phyloP scores from a whole-genome alignment of 2,797 vertebrate genomes.

The Peromyscus aztecus region DNA sequence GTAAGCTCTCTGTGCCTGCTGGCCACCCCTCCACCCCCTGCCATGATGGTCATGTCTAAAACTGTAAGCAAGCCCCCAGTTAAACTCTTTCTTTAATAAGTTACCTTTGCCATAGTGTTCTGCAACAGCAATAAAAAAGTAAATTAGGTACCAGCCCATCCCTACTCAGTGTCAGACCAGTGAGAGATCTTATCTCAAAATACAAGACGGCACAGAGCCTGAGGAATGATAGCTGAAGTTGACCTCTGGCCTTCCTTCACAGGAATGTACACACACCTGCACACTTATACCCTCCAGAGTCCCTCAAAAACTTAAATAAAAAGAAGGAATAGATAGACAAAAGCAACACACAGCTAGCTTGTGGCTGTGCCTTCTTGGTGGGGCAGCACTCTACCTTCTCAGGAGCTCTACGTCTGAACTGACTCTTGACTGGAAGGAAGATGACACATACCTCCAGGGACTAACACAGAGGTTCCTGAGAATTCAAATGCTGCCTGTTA shows the following conservation, averaged over 20 bases:
- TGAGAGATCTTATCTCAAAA: not conserved
- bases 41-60: not conserved
- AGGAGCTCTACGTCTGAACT: not conserved
- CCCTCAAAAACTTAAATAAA: not conserved
- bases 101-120: not conserved
- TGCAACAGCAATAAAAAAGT: not conserved
- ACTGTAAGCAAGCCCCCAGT: not conserved
- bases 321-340: not conserved
- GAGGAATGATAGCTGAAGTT: not conserved
- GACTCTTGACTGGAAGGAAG: not conserved
- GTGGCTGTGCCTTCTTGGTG: not conserved
- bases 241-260: not conserved
- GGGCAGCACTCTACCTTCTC: not conserved
- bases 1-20: not conserved
- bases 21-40: no score
- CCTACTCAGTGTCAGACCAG: not conserved
- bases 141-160: not conserved
- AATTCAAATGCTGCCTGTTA: not conserved
- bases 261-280: not conserved
- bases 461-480: not conserved
- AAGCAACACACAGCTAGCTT: not conserved
- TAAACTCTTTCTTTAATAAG: not conserved
- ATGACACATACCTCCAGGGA: fast-evolving
- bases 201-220: not conserved
- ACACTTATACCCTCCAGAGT: not conserved